phyloP scores from a whole-genome alignment of 2,888 invertebrate genomes.

The Caenorhabditis parvicauda region DNA sequence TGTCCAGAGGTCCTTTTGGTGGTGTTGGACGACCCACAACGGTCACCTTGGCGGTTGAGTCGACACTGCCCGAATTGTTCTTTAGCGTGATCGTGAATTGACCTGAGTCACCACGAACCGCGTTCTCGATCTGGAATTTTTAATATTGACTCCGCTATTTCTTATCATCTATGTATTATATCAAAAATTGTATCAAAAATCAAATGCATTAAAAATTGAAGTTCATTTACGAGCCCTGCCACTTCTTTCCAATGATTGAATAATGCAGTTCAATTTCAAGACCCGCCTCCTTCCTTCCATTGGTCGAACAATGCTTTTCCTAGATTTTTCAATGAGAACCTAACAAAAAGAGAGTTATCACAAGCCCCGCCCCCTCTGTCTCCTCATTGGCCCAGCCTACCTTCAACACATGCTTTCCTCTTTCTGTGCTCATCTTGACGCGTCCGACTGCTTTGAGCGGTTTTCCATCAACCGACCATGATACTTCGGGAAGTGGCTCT shows the following conservation, averaged over 20 bases:
- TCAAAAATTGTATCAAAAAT: too few species aligned
- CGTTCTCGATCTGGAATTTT: conserved; percentile 77
- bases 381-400: too few species aligned
- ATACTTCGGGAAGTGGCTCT: conserved; percentile 90
- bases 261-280: too few species aligned
- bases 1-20: conserved; percentile 80
- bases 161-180: too few species aligned
- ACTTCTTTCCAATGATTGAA: too few species aligned
- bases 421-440: conserved; percentile 63
- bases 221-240: too few species aligned
- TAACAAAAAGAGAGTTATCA: too few species aligned
- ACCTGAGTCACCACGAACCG: conserved; percentile 86
- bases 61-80: conserved; percentile 88
- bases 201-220: too few species aligned
- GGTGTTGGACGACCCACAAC: conserved; percentile 81
- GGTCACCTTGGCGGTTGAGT: conserved; percentile 83
- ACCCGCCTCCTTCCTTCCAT: too few species aligned
- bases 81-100: conserved; percentile 81
- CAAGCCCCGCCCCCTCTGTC: too few species aligned
- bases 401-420: conserved; percentile 65
- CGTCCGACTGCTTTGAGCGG: conserved; percentile 59
- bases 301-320: too few species aligned
- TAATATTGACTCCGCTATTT: conserved; percentile 51
- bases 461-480: conserved; percentile 75
- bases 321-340: too few species aligned